Percentiles rank a stretch among this genome's conserved stretches.
Evolutionary conservation across 1,140 invertebrate genomes (phyloP).

Genomic region (Rhagoletis zephyria): DNA sequence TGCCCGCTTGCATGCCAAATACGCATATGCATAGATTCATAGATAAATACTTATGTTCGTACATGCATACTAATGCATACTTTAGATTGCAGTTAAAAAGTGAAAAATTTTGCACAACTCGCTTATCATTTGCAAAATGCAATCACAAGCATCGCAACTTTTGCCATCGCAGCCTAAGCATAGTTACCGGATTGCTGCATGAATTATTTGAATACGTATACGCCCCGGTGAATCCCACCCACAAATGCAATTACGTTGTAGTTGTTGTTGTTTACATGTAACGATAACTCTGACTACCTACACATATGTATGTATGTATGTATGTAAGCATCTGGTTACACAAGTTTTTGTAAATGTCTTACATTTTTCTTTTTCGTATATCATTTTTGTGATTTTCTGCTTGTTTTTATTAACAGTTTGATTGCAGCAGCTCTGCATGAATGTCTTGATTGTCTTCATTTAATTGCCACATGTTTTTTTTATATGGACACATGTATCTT

Average conservation of each 20-base stretch:
- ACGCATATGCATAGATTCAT: neutral
- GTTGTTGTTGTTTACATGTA: no score
- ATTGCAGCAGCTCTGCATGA: neutral
- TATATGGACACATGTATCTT: neutral
- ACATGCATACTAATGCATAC: neutral
- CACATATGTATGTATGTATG: neutral
- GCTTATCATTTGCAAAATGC: slow-evolving; percentile 20
- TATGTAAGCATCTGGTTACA: neutral
- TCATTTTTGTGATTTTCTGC: neutral
- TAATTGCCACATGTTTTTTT: slow-evolving; percentile 9
- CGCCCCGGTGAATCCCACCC: neutral
- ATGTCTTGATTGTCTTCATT: slow-evolving; percentile 24
- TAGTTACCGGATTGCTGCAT: neutral
- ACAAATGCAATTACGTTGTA: neutral
- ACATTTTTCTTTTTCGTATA: neutral
- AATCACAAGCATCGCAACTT: neutral
- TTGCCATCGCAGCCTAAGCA: neutral
- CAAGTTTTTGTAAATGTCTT: slow-evolving; percentile 1
- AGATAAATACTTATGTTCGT: neutral
- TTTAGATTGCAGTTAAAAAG: slow-evolving; percentile 5
- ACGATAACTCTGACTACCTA: no score
- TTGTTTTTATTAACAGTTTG: neutral
- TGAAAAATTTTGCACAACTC: slow-evolving; percentile 15
- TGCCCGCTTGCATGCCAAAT: neutral
- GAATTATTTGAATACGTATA: slow-evolving; percentile 29